Evolutionary conservation across 2,888 invertebrate genomes (phyloP).

Genomic region (Napeogenes inachia): DNA sequence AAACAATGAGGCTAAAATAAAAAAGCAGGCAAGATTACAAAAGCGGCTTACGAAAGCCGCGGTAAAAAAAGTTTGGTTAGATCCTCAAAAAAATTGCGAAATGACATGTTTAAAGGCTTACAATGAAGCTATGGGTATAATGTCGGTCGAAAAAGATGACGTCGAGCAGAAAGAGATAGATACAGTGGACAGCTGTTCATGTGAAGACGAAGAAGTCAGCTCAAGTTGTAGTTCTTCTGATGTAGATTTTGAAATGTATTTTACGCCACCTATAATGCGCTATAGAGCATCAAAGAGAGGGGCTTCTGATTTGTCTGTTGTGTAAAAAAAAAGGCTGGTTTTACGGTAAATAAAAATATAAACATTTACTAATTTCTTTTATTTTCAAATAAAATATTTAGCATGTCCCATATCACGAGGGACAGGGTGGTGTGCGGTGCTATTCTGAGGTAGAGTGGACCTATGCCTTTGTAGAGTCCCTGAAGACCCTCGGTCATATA

Average conservation of each 20-base stretch:
- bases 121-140: constrained; percentile 46
- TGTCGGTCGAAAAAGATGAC: constrained; percentile 35
- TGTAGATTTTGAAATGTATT: constrained; percentile 65
- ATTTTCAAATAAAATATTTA: constrained; percentile 57
- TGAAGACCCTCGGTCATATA: constrained; percentile 85
- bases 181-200: constrained; percentile 39
- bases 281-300: constrained; percentile 9
- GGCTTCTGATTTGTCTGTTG: not conserved
- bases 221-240: constrained; percentile 56
- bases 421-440: constrained; percentile 88
- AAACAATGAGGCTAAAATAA: constrained; percentile 45
- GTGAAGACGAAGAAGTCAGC: constrained; percentile 40
- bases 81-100: constrained; percentile 53
- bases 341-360: constrained; percentile 17
- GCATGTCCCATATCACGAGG: constrained; percentile 85
- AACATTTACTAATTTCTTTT: constrained; percentile 39
- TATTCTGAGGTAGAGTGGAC: constrained; percentile 84
- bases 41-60: constrained; percentile 42
- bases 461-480: constrained; percentile 88
- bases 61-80: constrained; percentile 43
- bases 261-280: constrained; percentile 48
- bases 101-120: constrained; percentile 50
- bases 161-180: constrained; percentile 29
- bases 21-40: constrained; percentile 37
- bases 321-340: constrained; percentile 1